Evolutionary conservation across 1,140 invertebrate genomes (phyloP).

Genomic region (Formica selysi): DNA sequence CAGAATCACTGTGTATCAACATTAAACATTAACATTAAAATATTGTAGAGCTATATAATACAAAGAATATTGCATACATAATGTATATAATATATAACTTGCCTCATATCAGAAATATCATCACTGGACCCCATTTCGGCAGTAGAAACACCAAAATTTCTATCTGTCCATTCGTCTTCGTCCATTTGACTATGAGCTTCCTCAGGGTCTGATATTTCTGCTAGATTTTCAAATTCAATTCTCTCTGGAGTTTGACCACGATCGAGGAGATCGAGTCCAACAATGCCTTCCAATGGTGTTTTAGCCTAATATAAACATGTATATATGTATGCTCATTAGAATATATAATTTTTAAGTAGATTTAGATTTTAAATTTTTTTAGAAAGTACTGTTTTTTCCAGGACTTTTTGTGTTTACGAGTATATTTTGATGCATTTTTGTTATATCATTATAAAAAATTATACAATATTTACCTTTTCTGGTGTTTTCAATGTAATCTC

Average conservation of each 20-base stretch:
- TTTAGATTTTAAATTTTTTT: background rate
- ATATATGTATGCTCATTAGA: background rate
- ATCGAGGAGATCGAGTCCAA: slow-evolving; percentile 88
- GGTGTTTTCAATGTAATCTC: slow-evolving; percentile 78
- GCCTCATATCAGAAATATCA: slow-evolving; percentile 91
- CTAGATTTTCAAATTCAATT: slow-evolving; percentile 91
- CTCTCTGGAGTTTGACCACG: slow-evolving; percentile 92
- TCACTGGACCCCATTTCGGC: slow-evolving; percentile 91
- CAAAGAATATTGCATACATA: slow-evolving; percentile 1
- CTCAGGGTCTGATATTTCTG: slow-evolving; percentile 89
- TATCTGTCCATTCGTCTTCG: slow-evolving; percentile 97
- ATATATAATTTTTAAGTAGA: background rate
- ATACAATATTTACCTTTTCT: slow-evolving; percentile 78
- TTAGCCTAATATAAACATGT: slow-evolving; percentile 72
- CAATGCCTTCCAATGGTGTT: slow-evolving; percentile 84
- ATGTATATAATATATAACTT: slow-evolving; percentile 50
- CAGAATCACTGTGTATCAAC: slow-evolving; percentile 86
- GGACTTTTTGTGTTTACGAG: background rate
- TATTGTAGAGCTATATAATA: background rate
- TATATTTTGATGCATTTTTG: slow-evolving; percentile 20
- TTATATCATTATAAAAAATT: slow-evolving; percentile 5
- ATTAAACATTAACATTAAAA: slow-evolving; percentile 28
- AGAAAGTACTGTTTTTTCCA: background rate
- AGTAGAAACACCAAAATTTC: slow-evolving; percentile 93
- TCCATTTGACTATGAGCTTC: slow-evolving; percentile 93